Evolutionary conservation across 2,797 vertebrate genomes (phyloP), one percentile per base, ranked within the genome.

Genomic region (Lutra lutra): DNA sequence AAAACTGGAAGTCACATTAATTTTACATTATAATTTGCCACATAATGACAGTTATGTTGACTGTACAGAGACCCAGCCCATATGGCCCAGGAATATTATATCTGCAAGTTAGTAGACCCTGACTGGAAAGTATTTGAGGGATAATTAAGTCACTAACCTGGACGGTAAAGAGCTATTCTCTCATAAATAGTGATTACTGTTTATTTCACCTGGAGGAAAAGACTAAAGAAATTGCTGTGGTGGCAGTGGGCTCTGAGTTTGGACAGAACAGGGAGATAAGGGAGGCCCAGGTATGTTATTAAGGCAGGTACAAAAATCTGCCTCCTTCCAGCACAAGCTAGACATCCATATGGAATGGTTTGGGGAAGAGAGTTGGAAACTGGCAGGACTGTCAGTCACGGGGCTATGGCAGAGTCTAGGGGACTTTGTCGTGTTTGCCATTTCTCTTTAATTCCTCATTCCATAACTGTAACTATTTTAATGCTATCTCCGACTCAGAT

Each of bases 1-100:
- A 94, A 86, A 43, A 93, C 23, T 91, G 12, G 56, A 95, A 96
- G 70, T 87, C 72, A 82, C n/a, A 13, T 93, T 89, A 87, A 92
- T 77, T 96, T 95, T 78, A 51, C 43, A 60, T 86, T 79, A 40
- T 68, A 82, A 64, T 95, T 90, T 89, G 20, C 54, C 51, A 1
- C 32, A 58, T 40, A 27, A 77, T 80, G n/a, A 73, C 18, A 84
- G 25, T 43, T 91, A 18, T 14, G 0, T 92, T 94, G 58, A 10
- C 84, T 75, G 1, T 80, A n/a, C 12, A 72, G 70, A 80, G 43
- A 95, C 29, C 4, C 3, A 23, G 48, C 40, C 25, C 86, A 92
- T 43, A 92, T 58, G 56, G 5, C 9, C 38, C 75, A 66, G 32
- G 6, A 70, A n/a, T 79, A 84, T 21, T 64, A 5, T 83, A 89